A percentile compares a stretch with the other conserved stretches of the same genome.
Evolutionary conservation across 2,113 vertebrate species (phyloP).

Genomic region (Oryzias javanicus): DNA sequence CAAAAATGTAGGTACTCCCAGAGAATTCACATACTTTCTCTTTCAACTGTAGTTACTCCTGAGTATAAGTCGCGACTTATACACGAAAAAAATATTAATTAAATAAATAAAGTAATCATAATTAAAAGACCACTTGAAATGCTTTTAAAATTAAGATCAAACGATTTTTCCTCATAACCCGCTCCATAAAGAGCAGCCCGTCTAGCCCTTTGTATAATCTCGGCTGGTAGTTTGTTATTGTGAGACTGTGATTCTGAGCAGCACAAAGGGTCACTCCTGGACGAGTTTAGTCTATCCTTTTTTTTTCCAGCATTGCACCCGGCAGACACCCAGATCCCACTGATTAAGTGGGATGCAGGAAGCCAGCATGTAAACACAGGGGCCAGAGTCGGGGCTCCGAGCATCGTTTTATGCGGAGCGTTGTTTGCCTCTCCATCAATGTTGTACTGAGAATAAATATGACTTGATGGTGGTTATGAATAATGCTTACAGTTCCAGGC

Average conservation of each 20-base stretch:
- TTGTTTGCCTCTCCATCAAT: constrained; percentile 14
- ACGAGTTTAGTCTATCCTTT: constrained; percentile 68
- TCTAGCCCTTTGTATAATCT: constrained; percentile 44
- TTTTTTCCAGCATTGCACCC: constrained; percentile 25
- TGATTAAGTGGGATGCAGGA: constrained; percentile 68
- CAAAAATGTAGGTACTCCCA: too few relatives aligned
- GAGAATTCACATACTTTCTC: too few relatives aligned
- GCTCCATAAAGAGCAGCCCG: constrained; percentile 43
- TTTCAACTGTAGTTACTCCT: too few relatives aligned
- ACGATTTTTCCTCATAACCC: neutral
- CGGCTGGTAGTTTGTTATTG: constrained; percentile 58
- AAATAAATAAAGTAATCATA: too few relatives aligned
- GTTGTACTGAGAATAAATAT: neutral
- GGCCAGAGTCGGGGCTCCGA: constrained; percentile 32
- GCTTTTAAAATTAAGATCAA: too few relatives aligned
- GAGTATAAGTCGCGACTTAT: too few relatives aligned
- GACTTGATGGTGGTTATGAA: neutral
- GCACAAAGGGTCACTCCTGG: constrained; percentile 36
- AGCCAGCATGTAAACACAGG: constrained; percentile 64
- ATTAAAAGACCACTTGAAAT: too few relatives aligned
- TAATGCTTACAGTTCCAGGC: too few relatives aligned
- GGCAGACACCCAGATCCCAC: constrained; percentile 67
- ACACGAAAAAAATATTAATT: too few relatives aligned
- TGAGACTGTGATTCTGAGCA: constrained; percentile 47
- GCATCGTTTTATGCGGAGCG: constrained; percentile 4